Base-by-base conservation (phyloP, 2,113 vertebrate genomes). In the Toxotes jaculatrix region DNA sequence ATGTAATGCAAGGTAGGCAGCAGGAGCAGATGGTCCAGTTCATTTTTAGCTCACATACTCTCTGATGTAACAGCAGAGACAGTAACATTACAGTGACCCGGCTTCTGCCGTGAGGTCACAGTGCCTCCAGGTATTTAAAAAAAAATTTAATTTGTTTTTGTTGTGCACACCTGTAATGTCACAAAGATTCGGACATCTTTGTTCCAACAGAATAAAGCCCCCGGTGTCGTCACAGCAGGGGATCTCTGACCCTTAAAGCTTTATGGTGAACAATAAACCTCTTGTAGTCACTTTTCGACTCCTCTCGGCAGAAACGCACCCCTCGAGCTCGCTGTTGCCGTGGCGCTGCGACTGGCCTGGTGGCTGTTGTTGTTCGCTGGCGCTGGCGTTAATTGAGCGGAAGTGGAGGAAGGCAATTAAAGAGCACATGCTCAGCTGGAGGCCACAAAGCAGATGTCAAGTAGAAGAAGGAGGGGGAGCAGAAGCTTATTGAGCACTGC, bases 391-490 rank as follows among this genome's bases (percentile, higher is more conserved):
- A 72, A 76, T 75, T 72, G 69, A 68, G 77, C 77, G 72, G 62
- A 87, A 70, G 57, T 64, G 49, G 49, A 77, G 32, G 55, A 42
- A n/a, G 40, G 85, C 84, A 89, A 89, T 88, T 86, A 89, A 70
- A 59, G 51, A 70, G 70, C 83, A 85, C 23, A 51, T 60, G 76
- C 78, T 82, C 78, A 91, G 84, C 87, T 88, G 78, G 80, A 82
- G 76, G 79, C 42, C 59, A 79, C 16, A 78, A 60, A 55, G 32
- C 76, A 83, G 69, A 86, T 88, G 85, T 84, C 76, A 84, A 49
- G 27, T 63, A 31, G 47, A 70, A 27, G 60, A 60, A 32, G 43
- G 70, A 72, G 63, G 36, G 66, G 40, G 69, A 47, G 51, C 11
- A 57, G 40, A 77, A 85, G 65, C 61, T 59, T 83, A 64, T 72